Evolutionary conservation across 2,888 invertebrate genomes (phyloP).

Genomic region (Gibbula magus): DNA sequence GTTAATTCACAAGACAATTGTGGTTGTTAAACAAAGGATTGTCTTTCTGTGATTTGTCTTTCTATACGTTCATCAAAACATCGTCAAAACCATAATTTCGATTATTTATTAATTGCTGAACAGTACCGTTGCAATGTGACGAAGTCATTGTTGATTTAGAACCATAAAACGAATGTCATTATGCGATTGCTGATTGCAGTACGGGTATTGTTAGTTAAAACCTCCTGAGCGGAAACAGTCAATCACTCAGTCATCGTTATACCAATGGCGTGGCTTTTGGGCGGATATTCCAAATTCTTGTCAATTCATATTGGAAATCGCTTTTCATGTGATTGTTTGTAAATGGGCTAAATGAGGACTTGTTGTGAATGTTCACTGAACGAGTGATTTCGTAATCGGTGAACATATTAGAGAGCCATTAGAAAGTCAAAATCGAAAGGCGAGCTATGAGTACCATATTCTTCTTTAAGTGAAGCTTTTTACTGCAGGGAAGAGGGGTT

Average conservation of each 20-base stretch:
- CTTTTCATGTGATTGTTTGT: not conserved
- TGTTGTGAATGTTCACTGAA: not conserved
- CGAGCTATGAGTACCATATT: too few species aligned
- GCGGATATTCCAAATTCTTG: not conserved
- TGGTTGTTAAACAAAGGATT: too few species aligned
- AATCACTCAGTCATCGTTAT: not conserved
- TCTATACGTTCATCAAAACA: too few species aligned
- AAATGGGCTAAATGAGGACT: not conserved
- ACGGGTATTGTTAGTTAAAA: not conserved
- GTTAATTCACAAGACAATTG: too few species aligned
- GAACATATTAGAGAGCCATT: conserved; percentile 2
- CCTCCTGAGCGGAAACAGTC: not conserved
- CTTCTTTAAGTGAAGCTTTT: too few species aligned
- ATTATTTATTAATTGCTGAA: too few species aligned
- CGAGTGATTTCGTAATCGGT: not conserved
- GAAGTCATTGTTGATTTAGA: not conserved
- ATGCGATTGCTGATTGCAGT: not conserved
- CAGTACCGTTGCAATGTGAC: not conserved
- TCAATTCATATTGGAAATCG: not conserved
- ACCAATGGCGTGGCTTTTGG: not conserved
- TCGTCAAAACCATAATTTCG: too few species aligned
- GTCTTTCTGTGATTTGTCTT: too few species aligned
- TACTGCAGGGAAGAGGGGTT: not conserved
- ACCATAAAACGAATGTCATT: not conserved
- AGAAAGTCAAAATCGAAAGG: not conserved